Evolutionary conservation across 2,113 vertebrate species (phyloP), one percentile per base, ranked within the genome.

Genomic region (Muntiacus muntjak): DNA sequence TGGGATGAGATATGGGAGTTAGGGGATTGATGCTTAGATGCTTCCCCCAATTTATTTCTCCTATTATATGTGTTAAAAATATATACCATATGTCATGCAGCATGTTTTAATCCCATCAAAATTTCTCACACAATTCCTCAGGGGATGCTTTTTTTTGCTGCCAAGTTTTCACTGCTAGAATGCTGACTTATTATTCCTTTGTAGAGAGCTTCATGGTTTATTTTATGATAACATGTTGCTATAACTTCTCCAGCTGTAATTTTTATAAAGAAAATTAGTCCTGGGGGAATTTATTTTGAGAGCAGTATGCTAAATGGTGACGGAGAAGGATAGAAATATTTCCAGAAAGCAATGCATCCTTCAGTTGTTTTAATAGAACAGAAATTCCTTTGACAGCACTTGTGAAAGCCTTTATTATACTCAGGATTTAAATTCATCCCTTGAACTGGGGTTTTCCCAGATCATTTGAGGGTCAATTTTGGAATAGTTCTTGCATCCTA

Each of bases 371-470:
- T 90, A 94, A 62, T 88, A 98, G 97, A 98, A 54, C 58, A 98
- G 19, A 90, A 97, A 98, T 98, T 86, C 98, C 97, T 97, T 98
- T 98, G 93, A 97, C 78, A 60, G 85, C 30, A 58, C 23, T 87
- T 87, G 50, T 98, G 60, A 84, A 98, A 98, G 71, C 87, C 67
- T 98, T 98, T 89, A 30, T 97, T 98, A 95, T 94, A 89, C 33
- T 7, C 87, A 84, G 55, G 96, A 98, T 98, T 98, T 96, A 97
- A 98, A 98, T 98, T 98, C 98, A 95, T 86, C 78, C 92, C 97
- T 96, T 98, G 92, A 98, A 94, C 90, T 93, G 94, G 55, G 67
- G 33, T 90, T 94, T 98, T 87, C 94, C 76, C 47, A 33, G 64
- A 98, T 96, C 94, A 94, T 88, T 74, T 81, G 60, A 94, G 86